Base-by-base conservation (phyloP, 2,888 invertebrate species). In the Mylabris sibirica region DNA sequence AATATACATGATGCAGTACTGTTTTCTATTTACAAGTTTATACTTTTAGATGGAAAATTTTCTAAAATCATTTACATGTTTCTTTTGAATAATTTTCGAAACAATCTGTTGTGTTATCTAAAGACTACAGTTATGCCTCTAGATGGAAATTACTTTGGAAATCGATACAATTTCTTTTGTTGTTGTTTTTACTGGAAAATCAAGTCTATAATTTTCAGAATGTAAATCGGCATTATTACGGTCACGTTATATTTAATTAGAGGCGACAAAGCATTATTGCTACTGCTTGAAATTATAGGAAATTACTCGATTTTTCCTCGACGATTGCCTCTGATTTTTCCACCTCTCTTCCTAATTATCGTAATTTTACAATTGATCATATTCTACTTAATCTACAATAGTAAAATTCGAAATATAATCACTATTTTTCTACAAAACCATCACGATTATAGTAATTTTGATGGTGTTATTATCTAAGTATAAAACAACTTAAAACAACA, bases 181-280 rank as follows among this genome's bases (percentile, higher is more conserved):
- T 22, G 20, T 20, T 22, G 6, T 53, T 14, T 41, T 14, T 41
- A 14, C n/a, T 41, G n/a, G 14, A 12, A 24, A 38, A 57, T 41
- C 26, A 63, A 60, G 14, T 60, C 59, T 65, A n/a, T 60, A 44
- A 66, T 66, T 66, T 66, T 53, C 38, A 60, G 60, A 59, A 60
- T 26, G 17, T 30, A 64, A 57, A 17, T 24, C 17, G 30, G 41
- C 64, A 68, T 65, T 68, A 41, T 59, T 62, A 53, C 20, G 63
- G 35, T 65, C 69, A 69, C 66, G 66, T 66, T 17, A 65, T 38
- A 44, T 69, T 63, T 60, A 11, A 65, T 69, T 65, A 35, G 65
- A 66, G 66, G 66, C 65, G 11, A 12, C 12, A 12, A 57, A 22
- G 30, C 62, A 64, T 60, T 26, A 57, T 20, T 64, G 26, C 53